These are phyloP conservation scores for Clavelina lepadiformis DNA, from an alignment of 23 tunicate species.

Conservation along the genomic window DNA sequence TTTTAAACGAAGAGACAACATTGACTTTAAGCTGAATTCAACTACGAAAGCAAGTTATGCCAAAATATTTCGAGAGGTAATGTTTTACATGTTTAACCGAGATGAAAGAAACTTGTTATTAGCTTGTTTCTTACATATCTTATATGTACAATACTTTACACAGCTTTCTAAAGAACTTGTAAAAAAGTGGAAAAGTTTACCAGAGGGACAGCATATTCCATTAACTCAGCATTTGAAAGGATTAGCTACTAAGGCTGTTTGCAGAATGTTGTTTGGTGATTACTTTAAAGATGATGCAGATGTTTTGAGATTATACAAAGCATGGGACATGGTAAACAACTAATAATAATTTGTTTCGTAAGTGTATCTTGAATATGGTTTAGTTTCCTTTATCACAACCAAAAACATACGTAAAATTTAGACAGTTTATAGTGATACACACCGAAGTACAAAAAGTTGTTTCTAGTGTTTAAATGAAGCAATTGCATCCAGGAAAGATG, in stretches of 20 bases:
- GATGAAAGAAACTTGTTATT: no score
- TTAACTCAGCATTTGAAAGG: conserved; percentile 68
- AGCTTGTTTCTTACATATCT: no score
- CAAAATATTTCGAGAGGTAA: conserved; percentile 35
- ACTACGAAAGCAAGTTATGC: conserved; percentile 34
- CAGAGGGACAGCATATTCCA: conserved; percentile 80
- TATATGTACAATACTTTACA: not conserved
- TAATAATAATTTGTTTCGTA: no score
- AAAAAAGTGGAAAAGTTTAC: conserved; percentile 54
- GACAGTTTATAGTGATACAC: not conserved
- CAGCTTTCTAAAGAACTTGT: conserved; percentile 67
- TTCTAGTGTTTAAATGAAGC: conserved; percentile 49
- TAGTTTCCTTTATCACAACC: not conserved
- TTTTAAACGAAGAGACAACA: conserved; percentile 53
- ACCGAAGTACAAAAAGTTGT: not conserved
- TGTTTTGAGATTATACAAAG: conserved; percentile 48
- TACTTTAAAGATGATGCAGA: conserved; percentile 42
- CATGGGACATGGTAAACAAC: conserved; percentile 64
- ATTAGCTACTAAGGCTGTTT: conserved; percentile 75
- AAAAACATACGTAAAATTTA: not conserved
- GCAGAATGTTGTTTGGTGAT: conserved; percentile 68
- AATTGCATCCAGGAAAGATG: conserved; percentile 28
- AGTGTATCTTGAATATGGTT: not conserved
- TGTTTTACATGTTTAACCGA: no score
- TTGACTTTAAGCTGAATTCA: conserved; percentile 39